Evolutionary conservation across 1,140 invertebrate genomes (phyloP).

Genomic region (Drosophila tsacasi): DNA sequence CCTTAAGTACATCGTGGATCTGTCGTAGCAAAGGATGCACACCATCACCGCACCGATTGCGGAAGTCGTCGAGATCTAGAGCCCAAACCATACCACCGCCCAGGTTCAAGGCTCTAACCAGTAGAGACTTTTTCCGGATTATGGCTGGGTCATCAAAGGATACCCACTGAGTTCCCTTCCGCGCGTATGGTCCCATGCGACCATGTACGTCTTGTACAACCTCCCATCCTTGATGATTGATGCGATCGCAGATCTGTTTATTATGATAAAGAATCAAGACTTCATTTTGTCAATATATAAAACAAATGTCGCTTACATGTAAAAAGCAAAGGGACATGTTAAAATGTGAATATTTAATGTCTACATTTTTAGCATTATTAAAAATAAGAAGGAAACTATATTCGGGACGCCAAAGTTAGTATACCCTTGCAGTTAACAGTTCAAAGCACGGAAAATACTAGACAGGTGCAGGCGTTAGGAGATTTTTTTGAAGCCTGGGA

Average conservation of each 20-base stretch:
- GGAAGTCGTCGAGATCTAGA: conserved; percentile 94
- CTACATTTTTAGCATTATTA: too few relatives aligned
- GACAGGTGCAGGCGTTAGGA: too few relatives aligned
- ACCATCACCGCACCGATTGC: conserved; percentile 90
- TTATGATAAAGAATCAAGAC: too few relatives aligned
- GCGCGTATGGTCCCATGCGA: conserved; percentile 94
- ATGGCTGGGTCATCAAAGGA: conserved; percentile 94
- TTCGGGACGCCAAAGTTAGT: too few relatives aligned
- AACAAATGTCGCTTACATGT: not conserved
- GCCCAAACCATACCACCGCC: conserved; percentile 97
- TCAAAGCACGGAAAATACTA: too few relatives aligned
- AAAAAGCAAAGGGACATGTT: too few relatives aligned
- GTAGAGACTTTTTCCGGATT: conserved; percentile 91
- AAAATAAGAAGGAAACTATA: too few relatives aligned
- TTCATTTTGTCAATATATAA: not conserved
- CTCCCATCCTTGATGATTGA: conserved; percentile 92
- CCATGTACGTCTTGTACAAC: conserved; percentile 91
- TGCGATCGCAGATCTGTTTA: conserved; percentile 91
- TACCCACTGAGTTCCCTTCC: conserved; percentile 95
- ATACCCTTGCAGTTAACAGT: too few relatives aligned
- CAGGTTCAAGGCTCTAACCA: conserved; percentile 90
- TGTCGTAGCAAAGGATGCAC: conserved; percentile 91
- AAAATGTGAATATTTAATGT: too few relatives aligned
- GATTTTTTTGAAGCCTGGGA: too few relatives aligned
- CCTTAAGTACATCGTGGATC: conserved; percentile 88